Evolutionary conservation across 2,888 invertebrate species (phyloP).

Genomic region (Tricholauxania praeusta): DNA sequence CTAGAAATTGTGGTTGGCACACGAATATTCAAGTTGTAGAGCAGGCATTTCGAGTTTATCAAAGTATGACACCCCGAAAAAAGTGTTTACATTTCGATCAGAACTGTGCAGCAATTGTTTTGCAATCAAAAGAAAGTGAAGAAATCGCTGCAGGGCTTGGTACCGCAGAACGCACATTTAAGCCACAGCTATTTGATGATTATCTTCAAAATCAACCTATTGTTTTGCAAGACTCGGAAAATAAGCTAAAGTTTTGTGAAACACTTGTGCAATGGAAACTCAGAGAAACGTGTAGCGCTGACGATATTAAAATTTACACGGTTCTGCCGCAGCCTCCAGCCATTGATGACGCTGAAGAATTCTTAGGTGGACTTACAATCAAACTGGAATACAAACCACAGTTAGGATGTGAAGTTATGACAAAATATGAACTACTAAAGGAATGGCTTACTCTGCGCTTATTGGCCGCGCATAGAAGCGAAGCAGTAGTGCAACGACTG

Average conservation of each 20-base stretch:
- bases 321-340: slow-evolving; percentile 48
- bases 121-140: slow-evolving; percentile 1
- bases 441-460: slow-evolving; percentile 60
- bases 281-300: slow-evolving; percentile 5
- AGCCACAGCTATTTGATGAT: slow-evolving; percentile 40
- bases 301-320: slow-evolving; percentile 47
- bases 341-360: slow-evolving; percentile 33
- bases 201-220: slow-evolving; percentile 36
- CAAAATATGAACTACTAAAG: slow-evolving; percentile 57
- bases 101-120: too few species aligned
- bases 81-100: slow-evolving; percentile 46
- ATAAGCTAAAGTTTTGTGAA: slow-evolving; percentile 43
- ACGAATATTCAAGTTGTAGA: slow-evolving; percentile 53
- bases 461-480: slow-evolving; percentile 32
- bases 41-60: slow-evolving; percentile 46
- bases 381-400: slow-evolving; percentile 61
- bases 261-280: slow-evolving; percentile 54
- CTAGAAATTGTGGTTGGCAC: slow-evolving; percentile 59
- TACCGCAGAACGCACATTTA: slow-evolving; percentile 36
- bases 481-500: slow-evolving; percentile 20
- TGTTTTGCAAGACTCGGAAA: background rate
- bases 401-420: slow-evolving; percentile 62
- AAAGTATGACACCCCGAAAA: slow-evolving; percentile 26
- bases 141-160: slow-evolving; percentile 8
- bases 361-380: slow-evolving; percentile 50